Evolutionary conservation across 2,888 invertebrate species (phyloP).

Genomic region (Formica aserva): DNA sequence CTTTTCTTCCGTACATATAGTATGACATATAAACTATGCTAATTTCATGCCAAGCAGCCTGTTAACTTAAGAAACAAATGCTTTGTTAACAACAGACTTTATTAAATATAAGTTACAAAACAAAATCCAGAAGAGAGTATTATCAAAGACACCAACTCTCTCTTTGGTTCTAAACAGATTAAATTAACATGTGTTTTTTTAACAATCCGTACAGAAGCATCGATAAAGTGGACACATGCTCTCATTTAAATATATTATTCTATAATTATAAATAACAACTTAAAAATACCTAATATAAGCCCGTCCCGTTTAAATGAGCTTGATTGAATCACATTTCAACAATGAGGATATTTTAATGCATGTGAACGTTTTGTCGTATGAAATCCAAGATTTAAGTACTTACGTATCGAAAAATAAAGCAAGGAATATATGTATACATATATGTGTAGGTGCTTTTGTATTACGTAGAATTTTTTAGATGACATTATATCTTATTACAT

Average conservation of each 20-base stretch:
- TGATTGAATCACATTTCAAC: background rate
- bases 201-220: constrained; percentile 65
- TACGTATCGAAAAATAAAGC: background rate
- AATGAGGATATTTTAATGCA: background rate
- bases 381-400: background rate
- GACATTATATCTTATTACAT: background rate
- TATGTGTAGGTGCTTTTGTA: background rate
- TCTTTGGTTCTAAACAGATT: constrained; percentile 33
- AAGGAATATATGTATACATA: background rate
- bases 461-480: background rate
- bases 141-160: constrained; percentile 42
- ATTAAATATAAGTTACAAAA: constrained; percentile 68
- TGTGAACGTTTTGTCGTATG: background rate
- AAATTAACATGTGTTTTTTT: constrained; percentile 2
- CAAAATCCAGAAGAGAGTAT: constrained; percentile 54
- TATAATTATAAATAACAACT: constrained; percentile 20
- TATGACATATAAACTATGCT: constrained; percentile 34
- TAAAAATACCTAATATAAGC: background rate
- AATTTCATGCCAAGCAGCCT: constrained; percentile 52
- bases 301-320: background rate
- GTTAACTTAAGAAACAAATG: constrained; percentile 46
- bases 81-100: constrained; percentile 68
- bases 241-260: constrained; percentile 10
- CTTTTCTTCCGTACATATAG: constrained; percentile 46
- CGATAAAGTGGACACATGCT: constrained; percentile 26